phyloP scores from a whole-genome alignment of 2,797 vertebrate genomes.

The Parauchenoglanis punctatus region DNA sequence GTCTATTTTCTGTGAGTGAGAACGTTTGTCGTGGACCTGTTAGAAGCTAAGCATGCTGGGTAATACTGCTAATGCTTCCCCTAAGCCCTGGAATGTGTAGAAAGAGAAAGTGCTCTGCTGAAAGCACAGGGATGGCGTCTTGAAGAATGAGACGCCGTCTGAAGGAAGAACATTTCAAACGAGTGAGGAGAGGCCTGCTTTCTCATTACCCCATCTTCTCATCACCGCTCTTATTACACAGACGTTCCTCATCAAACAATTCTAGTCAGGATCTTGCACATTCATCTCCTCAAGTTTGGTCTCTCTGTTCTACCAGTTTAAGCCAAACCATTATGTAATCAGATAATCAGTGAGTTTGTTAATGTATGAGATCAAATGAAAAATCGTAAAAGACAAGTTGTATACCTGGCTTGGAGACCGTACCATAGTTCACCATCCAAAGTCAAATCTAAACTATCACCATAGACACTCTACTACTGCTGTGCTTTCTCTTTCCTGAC shows the following conservation, averaged over 20 bases:
- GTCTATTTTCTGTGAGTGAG: slow-evolving; percentile 52
- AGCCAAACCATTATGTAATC: not conserved
- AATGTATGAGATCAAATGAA: not conserved
- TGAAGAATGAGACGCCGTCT: slow-evolving; percentile 65
- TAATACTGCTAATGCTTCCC: slow-evolving; percentile 53
- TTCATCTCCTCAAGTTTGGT: not conserved
- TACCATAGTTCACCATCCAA: not conserved
- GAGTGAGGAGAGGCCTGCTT: slow-evolving; percentile 63
- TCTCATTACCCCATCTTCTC: slow-evolving; percentile 56
- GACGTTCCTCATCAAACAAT: slow-evolving; percentile 76
- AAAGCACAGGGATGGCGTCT: slow-evolving; percentile 60
- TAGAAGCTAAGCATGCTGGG: slow-evolving; percentile 52
- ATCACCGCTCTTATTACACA: slow-evolving; percentile 73
- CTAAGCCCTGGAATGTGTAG: slow-evolving; percentile 42
- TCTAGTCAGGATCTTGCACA: slow-evolving; percentile 69
- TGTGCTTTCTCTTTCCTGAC: not conserved
- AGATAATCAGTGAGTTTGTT: not conserved
- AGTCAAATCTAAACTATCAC: not conserved
- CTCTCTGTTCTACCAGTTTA: not conserved
- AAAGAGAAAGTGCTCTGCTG: slow-evolving; percentile 35
- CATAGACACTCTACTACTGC: not conserved
- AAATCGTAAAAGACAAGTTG: not conserved
- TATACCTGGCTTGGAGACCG: not conserved
- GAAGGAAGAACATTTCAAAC: slow-evolving; percentile 57
- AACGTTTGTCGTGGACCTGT: slow-evolving; percentile 45